Conservation (phyloP, 2,113 vertebrate species). For the Accipiter cooperii region DNA sequence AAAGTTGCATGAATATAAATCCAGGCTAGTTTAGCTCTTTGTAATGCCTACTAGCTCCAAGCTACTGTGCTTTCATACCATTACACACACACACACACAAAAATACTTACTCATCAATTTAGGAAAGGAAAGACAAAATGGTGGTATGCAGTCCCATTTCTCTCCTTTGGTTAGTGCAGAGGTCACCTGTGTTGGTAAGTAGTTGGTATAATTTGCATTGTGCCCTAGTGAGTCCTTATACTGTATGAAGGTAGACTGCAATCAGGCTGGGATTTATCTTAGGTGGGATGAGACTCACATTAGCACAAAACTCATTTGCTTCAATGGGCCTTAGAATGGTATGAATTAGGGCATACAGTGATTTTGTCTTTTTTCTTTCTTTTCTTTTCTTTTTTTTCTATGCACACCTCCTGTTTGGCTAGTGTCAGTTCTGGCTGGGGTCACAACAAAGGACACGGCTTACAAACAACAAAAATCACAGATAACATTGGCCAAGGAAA, state of each 20-base stretch:
- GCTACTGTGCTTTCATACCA: background rate
- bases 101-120: background rate
- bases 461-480: background rate
- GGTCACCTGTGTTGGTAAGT: background rate
- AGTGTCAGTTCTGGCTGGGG: background rate
- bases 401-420: background rate
- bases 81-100: background rate
- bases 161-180: background rate
- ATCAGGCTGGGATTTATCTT: background rate
- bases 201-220: background rate
- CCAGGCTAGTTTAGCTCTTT: background rate
- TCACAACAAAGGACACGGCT: background rate
- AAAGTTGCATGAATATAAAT: background rate
- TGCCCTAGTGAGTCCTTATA: background rate
- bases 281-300: background rate
- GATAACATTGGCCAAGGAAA: background rate
- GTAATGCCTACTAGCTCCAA: background rate
- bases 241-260: background rate
- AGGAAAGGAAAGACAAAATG: background rate
- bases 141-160: background rate
- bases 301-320: background rate
- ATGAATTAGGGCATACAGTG: background rate
- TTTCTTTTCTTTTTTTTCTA: background rate
- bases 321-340: background rate
- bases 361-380: background rate